Percentiles rank a stretch among this genome's conserved stretches.
Evolutionary conservation across 2,797 vertebrate species (phyloP).

Genomic region (Hypotaenidia okinawae): DNA sequence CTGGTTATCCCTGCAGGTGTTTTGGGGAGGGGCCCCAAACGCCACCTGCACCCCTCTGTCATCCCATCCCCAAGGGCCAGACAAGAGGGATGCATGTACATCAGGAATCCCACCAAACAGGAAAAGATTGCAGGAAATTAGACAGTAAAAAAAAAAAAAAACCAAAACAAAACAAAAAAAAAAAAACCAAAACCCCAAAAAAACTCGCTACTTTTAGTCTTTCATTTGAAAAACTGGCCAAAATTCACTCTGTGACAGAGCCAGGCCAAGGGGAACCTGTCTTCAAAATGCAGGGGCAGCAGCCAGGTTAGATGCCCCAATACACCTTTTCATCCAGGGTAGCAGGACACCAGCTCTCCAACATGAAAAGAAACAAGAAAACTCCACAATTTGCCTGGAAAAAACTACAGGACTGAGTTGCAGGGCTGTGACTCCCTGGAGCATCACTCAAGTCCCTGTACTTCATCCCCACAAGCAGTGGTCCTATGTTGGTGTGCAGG

Average conservation of each 20-base stretch:
- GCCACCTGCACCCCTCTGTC: background rate
- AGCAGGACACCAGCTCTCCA: background rate
- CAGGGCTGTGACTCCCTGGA: background rate
- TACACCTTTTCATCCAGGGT: background rate
- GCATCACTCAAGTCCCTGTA: background rate
- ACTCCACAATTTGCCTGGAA: background rate
- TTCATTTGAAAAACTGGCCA: background rate
- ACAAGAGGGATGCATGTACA: fast-evolving
- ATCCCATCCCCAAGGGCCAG: fast-evolving
- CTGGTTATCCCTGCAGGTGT: background rate
- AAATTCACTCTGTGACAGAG: fast-evolving
- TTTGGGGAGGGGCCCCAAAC: fast-evolving
- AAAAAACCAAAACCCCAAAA: no score
- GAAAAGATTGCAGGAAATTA: background rate
- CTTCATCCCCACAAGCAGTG: background rate
- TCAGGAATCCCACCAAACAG: fast-evolving
- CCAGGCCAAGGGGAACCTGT: background rate
- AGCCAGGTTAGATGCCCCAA: background rate
- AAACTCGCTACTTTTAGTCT: background rate
- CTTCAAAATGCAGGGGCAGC: background rate
- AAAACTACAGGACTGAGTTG: background rate
- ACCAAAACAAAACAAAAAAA: no score
- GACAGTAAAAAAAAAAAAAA: background rate
- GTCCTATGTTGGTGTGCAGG: fast-evolving
- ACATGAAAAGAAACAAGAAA: background rate